Base-by-base conservation (phyloP, 2,113 vertebrate species). In the Fulica atra region DNA sequence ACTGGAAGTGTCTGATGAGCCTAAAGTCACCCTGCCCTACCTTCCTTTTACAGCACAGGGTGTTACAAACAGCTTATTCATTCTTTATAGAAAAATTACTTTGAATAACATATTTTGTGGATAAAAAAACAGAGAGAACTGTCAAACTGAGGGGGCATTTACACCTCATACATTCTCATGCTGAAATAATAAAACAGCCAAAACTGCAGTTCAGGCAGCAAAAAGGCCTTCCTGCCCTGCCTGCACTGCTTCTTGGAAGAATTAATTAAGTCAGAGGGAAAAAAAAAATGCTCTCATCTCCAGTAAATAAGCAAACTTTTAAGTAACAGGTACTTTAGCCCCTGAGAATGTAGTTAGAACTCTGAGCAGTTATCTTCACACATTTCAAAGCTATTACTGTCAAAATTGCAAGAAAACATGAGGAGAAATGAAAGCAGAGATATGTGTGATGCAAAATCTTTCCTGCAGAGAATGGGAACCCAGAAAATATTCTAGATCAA, bases 351-450 rank as follows among this genome's bases (percentile, higher is more conserved):
- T 64, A 66, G 68, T 68, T 48, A 91, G 46, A 86, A n/a, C 46
- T 86, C 44, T 70, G n/a, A 94, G 71, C 26, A 81, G 24, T 70
- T 95, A 90, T 63, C 82, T 81, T 83, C 56, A 86, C 56, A 68
- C 8, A 74, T 77, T 94, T 94, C 79, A 86, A 77, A 94, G 48
- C 3, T 68, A 82, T 80, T 84, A 44, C 35, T 38, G 38, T 7
- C 8, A 95, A 91, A 93, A 90, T 36, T n/a, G 26, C 40, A 83
- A 64, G 46, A 81, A 86, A 89, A 83, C 7, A 46, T 13, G 5
- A 93, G 63, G 26, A 42, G 80, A 82, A 54, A 40, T 25, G 36
- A 42, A 89, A 83, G 53, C 4, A 3, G 56, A 94, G 86, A 77
- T 56, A 63, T 0, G 1, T 31, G 21, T 31, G 57, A 95, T 68